Conservation (phyloP, 1,140 invertebrate species). For the Dufourea novaeangliae region DNA sequence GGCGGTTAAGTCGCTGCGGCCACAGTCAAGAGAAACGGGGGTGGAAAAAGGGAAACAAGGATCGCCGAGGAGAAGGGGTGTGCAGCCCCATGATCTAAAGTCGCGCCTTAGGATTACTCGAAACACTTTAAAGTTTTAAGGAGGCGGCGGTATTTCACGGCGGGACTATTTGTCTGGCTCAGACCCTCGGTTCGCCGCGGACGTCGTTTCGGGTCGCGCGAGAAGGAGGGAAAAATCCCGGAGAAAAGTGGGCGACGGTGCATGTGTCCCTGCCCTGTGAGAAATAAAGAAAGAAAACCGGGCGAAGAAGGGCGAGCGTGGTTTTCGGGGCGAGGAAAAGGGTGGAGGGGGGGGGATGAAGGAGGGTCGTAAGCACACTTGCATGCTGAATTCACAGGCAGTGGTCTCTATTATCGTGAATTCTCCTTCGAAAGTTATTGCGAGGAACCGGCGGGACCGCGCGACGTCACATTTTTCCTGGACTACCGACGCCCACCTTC, state of each 20-base stretch:
- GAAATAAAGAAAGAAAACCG: slow-evolving; percentile 20
- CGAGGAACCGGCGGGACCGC: slow-evolving; percentile 55
- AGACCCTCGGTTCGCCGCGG: slow-evolving; percentile 66
- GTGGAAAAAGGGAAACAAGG: not conserved
- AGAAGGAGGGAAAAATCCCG: slow-evolving; percentile 23
- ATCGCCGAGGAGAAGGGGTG: not conserved
- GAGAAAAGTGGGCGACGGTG: slow-evolving; percentile 27
- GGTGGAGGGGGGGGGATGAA: slow-evolving; percentile 4
- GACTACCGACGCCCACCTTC: slow-evolving; percentile 14
- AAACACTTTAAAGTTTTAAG: slow-evolving; percentile 73
- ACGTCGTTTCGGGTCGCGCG: slow-evolving; percentile 31
- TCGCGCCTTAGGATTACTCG: slow-evolving; percentile 67
- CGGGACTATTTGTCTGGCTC: slow-evolving; percentile 76
- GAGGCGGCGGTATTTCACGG: slow-evolving; percentile 76
- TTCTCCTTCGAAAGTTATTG: slow-evolving; percentile 70
- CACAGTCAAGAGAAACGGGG: not conserved
- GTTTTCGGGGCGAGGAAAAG: slow-evolving; percentile 2
- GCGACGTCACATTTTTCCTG: slow-evolving; percentile 66
- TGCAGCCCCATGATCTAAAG: slow-evolving; percentile 61
- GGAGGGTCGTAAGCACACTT: slow-evolving; percentile 57
- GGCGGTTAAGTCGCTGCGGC: not conserved
- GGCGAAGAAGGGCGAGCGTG: not conserved
- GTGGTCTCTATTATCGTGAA: slow-evolving; percentile 75
- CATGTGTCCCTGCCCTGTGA: slow-evolving; percentile 4
- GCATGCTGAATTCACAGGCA: slow-evolving; percentile 66